A percentile compares a stretch with the other conserved stretches of the same genome.
phyloP scores from a whole-genome alignment of 1,140 invertebrate genomes.

The Hypothenemus hampei region DNA sequence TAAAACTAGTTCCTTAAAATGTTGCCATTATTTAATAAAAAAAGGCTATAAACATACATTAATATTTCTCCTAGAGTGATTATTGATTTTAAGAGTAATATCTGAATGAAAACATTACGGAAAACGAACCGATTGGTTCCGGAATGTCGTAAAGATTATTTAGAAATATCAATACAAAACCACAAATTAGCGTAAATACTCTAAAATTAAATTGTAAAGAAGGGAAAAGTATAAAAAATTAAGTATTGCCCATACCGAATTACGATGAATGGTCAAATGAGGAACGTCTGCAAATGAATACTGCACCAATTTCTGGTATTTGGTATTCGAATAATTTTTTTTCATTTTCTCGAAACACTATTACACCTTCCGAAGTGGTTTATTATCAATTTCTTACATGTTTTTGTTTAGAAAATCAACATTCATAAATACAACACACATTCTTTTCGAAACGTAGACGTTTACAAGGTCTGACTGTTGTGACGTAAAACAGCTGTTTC shows the following conservation, averaged over 20 bases:
- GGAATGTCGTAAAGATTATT: neutral
- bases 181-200: neutral
- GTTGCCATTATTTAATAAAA: too few relatives aligned
- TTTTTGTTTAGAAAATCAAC: constrained; percentile 8
- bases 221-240: neutral
- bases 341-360: constrained; percentile 28
- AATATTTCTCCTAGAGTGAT: neutral
- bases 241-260: constrained; percentile 22
- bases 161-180: neutral
- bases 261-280: constrained; percentile 27
- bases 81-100: neutral
- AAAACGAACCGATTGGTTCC: neutral
- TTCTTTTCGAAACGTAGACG: constrained; percentile 11
- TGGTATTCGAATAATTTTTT: constrained; percentile 32
- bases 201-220: neutral
- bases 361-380: constrained; percentile 1
- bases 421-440: neutral
- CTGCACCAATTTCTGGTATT: constrained; percentile 32
- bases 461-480: neutral
- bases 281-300: constrained; percentile 33
- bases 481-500: constrained; percentile 11
- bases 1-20: too few relatives aligned
- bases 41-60: too few relatives aligned
- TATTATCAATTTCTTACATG: constrained; percentile 18
- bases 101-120: neutral